Evolutionary conservation across 2,888 invertebrate genomes (phyloP), one percentile per base, ranked within the genome.

Genomic region (Nemurella pictetii): DNA sequence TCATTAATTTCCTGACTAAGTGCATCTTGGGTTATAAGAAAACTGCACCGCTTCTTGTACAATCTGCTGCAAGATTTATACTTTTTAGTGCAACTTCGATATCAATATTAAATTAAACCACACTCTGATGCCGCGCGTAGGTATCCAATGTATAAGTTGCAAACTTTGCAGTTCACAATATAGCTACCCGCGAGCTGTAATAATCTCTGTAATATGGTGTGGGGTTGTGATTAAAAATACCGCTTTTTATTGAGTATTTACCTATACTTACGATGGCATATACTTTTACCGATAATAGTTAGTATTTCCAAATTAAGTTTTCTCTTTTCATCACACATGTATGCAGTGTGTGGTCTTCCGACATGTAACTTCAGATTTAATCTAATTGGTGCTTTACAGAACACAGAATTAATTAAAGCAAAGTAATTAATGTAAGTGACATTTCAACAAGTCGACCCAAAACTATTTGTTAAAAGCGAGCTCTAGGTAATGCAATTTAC

Each of bases 61-160:
- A 75, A 55, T 55, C 55, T 55, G 55, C 55, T 30, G 78, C 30
- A 78, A 78, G 28, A 78, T 78, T 78, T 78, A 78, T 78, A n/a
- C 5, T n/a, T 78, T 29, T 78, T 29, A 78, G 30, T 7, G 30
- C 30, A 78, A 29, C 78, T 78, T 78, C 30, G 12, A 29, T 27
- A 78, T 78, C 12, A 30, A n/a, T 30, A n/a, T 30, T 27, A 78
- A 78, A 78, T 78, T 78, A 78, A 78, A 30, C 78, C 78, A 78
- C 28, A 78, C 20, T 29, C 2, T 15, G n/a, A 55, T 20, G 20
- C 55, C 55, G 20, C 55, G 12, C 35, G 35, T 35, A 35, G 5
- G 12, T 35, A 55, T 55, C 9, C 55, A 55, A 20, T 55, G 1
- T 20, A 55, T 55, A 55, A 55, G 15, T 55, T 55, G 55, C 55